Conservation (phyloP, 2,888 invertebrate genomes). For the Stenotaenia linearis region DNA sequence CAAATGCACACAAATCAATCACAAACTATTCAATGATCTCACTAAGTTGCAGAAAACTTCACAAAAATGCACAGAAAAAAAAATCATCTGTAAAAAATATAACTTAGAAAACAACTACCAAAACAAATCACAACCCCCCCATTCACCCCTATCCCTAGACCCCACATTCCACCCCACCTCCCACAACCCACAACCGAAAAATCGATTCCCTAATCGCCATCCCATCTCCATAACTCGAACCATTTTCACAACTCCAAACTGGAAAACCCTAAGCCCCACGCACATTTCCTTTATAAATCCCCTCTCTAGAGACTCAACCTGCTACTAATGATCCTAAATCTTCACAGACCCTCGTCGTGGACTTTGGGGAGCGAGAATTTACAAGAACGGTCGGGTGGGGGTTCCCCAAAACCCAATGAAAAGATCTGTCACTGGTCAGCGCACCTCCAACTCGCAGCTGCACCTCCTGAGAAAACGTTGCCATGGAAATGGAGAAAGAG, state of each 20-base stretch:
- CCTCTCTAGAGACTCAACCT: background rate
- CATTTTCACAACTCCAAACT: background rate
- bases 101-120: no score
- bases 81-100: no score
- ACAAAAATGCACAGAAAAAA: no score
- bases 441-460: background rate
- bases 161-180: background rate
- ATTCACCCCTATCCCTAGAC: no score
- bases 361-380: background rate
- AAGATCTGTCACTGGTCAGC: constrained; percentile 5
- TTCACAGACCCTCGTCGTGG: background rate
- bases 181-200: background rate
- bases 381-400: background rate
- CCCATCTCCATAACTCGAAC: background rate
- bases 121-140: no score
- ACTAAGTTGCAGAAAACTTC: no score
- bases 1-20: no score
- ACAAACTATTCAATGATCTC: no score
- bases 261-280: background rate
- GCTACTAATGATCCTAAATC: constrained; percentile 3
- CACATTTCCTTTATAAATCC: background rate
- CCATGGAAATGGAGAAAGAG: background rate
- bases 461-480: constrained; percentile 23
- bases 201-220: background rate
- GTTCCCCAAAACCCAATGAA: background rate